phyloP scores from a whole-genome alignment of 2,888 invertebrate genomes.

The Entomobrya multifasciata region DNA sequence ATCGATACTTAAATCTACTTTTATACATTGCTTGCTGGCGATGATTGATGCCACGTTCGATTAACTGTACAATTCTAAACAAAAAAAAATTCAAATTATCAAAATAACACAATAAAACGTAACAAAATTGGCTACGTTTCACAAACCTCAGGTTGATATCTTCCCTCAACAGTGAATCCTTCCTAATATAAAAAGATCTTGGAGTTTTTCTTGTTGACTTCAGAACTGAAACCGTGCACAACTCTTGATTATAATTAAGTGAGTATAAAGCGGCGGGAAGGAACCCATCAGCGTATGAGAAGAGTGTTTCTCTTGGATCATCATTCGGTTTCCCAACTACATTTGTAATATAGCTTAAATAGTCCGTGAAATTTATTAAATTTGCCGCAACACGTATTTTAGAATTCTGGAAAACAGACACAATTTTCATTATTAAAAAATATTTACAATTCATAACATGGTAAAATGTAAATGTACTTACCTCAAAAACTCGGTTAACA shows the following conservation, averaged over 20 bases:
- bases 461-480: neutral
- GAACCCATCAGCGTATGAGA: neutral
- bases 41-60: no score
- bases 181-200: neutral
- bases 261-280: neutral
- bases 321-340: neutral
- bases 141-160: neutral
- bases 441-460: no score
- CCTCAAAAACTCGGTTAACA: neutral
- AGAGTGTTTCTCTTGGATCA: neutral
- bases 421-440: no score
- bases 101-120: no score
- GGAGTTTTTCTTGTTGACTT: neutral
- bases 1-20: no score
- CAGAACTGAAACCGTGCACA: neutral
- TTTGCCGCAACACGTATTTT: neutral
- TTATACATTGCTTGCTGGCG: no score
- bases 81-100: no score
- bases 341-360: neutral
- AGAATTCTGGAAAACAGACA: neutral
- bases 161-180: neutral
- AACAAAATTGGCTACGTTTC: no score
- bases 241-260: neutral
- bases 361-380: neutral
- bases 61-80: no score